Percentiles rank a stretch among this genome's conserved stretches.
Conservation (phyloP, 2,888 invertebrate genomes). For the Quadroppia sp. region DNA sequence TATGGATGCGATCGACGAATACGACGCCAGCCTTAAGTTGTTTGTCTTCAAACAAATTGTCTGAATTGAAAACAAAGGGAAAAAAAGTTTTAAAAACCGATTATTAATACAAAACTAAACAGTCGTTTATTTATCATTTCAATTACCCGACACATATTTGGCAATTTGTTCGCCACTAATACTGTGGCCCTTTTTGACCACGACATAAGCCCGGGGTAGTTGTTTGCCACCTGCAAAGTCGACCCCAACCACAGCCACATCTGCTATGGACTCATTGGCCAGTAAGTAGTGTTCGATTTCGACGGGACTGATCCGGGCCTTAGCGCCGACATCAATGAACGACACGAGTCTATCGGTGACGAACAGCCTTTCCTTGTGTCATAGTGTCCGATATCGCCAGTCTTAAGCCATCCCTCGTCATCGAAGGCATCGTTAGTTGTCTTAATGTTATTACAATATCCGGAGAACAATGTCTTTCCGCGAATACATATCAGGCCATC, state of each 20-base stretch:
- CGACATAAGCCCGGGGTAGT: slow-evolving; percentile 28
- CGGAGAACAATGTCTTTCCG: slow-evolving; percentile 57
- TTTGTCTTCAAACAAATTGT: slow-evolving; percentile 2
- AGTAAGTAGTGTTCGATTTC: slow-evolving; percentile 35
- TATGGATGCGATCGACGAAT: neutral
- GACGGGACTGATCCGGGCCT: neutral
- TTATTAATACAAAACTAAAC: too few relatives aligned
- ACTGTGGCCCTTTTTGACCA: neutral
- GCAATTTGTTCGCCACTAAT: slow-evolving; percentile 7
- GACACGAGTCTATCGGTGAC: neutral
- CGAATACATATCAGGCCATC: slow-evolving; percentile 80
- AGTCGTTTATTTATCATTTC: too few relatives aligned
- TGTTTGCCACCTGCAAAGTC: neutral
- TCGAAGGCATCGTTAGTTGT: neutral
- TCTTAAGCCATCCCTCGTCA: neutral
- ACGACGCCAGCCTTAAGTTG: slow-evolving; percentile 4
- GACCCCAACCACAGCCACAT: slow-evolving; percentile 36
- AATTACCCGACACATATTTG: slow-evolving; percentile 7
- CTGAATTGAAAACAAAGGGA: too few relatives aligned
- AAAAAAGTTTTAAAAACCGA: too few relatives aligned
- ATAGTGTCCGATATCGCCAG: neutral
- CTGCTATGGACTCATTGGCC: slow-evolving; percentile 18
- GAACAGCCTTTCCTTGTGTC: neutral
- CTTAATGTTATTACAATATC: slow-evolving; percentile 58
- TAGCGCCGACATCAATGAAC: neutral